Evolutionary conservation across 1,140 invertebrate genomes (phyloP), one percentile per base, ranked within the genome.

Genomic region (Papilio dardanus): DNA sequence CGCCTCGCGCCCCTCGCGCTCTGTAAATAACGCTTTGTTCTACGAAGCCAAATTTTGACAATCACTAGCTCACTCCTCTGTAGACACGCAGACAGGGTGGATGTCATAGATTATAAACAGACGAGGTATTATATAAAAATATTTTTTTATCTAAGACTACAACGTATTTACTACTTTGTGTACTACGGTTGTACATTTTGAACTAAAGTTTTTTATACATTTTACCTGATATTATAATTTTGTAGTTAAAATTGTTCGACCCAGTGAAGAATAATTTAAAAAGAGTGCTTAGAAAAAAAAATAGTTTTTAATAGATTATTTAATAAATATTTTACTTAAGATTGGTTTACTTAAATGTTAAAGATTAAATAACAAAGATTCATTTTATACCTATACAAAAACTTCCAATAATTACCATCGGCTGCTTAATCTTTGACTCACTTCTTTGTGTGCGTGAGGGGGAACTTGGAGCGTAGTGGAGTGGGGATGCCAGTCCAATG

Each of bases 31-130:
- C 88, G 91, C 91, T 93, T 93, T 93, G 90, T 93, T 91, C 91
- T 91, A 86, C 85, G 88, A 93, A 92, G 91, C 90, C 91, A 93
- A 93, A 92, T 93, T 93, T 93, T 93, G 91, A 93, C 91, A 93
- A 93, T 93, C 91, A 93, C 91, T 93, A 89, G 91, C 91, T 91
- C 84, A 85, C 90, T 89, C 85, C 76, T 77, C 74, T 85, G 85
- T 88, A 86, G 84, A 82, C 87, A 85, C 83, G 84, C 84, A 79
- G 75, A 78, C 77, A 66, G 86, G 80, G 79, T 74, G 81, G 81
- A 24, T 16, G 81, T 8, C 89, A 90, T 80, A 88, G 89, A 91
- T n/a, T 85, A 86, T 69, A 62, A n/a, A 0, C n/a, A 67, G n/a
- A 67, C 16, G 16, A 33, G 65, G 35, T 10, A 67, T 14, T 35